Evolutionary conservation across 2,113 vertebrate genomes (phyloP), one percentile per base, ranked within the genome.

Genomic region (Prietella phreatophila): DNA sequence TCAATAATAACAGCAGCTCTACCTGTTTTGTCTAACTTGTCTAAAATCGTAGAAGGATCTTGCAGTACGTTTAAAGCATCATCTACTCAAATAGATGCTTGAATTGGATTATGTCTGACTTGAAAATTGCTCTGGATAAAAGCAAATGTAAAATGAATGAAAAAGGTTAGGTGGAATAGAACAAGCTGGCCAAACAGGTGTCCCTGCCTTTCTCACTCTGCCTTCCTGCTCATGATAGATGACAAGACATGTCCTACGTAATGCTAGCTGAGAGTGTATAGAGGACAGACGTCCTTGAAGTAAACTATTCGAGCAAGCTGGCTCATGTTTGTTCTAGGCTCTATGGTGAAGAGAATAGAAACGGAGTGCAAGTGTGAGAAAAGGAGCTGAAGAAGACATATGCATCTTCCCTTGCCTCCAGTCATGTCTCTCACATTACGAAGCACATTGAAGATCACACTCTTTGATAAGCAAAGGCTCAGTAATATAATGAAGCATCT

Each of bases 271-370:
- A 61, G 27, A 85, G 47, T 50, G 71, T 47, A 15, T 71, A 61
- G 47, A 42, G 63, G 30, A 67, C 83, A 69, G 78, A 69, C 1
- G 63, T 87, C 78, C 76, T 81, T 69, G 65, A 69, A 58, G 33
- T 69, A 27, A 71, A 69, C 78, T 20, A 19, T 50, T 65, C 27
- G 3, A 14, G 9, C 36, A 47, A 76, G 60, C 30, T 55, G 47
- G 56, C 42, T 50, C 56, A 60, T 56, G 11, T 86, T 87, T 71
- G 63, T 87, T 86, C 61, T 61, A 67, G 61, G 4, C 76, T 33
- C 30, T 50, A 56, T 14, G 8, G 76, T 69, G 30, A 47, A 39
- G 50, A 58, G 11, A 56, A 55, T 17, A 27, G 58, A 81, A 82
- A 15, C 55, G 22, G 67, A 86, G 61, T 10, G 76, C 27, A 50